Conservation (phyloP, 2,888 invertebrate genomes). For the Hirudinaria manillensis region DNA sequence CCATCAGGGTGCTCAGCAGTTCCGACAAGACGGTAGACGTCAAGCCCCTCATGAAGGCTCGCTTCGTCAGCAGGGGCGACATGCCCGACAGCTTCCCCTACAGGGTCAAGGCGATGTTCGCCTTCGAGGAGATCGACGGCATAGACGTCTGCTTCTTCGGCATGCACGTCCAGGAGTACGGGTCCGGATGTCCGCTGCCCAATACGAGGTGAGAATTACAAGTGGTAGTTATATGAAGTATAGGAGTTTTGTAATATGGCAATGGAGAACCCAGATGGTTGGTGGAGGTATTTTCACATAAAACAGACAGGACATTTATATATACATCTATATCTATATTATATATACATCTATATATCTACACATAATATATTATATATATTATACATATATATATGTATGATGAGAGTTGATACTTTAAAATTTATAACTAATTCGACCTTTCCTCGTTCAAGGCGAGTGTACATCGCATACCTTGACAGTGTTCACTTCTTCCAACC, state of each 20-base stretch:
- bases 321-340: neutral
- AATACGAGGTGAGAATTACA: constrained; percentile 65
- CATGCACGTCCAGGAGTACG: constrained; percentile 99
- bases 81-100: constrained; percentile 89
- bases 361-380: no score
- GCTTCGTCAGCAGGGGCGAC: constrained; percentile 57
- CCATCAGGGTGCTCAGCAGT: constrained; percentile 95
- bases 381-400: no score
- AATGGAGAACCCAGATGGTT: neutral
- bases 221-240: neutral
- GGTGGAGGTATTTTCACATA: neutral
- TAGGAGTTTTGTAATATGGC: neutral
- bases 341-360: no score
- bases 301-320: neutral
- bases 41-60: constrained; percentile 85
- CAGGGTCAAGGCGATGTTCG: constrained; percentile 94
- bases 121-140: constrained; percentile 97
- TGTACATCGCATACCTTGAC: constrained; percentile 97
- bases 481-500: constrained; percentile 99
- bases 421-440: neutral
- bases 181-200: constrained; percentile 87
- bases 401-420: no score
- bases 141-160: constrained; percentile 99
- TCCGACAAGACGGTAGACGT: constrained; percentile 98
- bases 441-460: constrained; percentile 64